Evolutionary conservation across 2,797 vertebrate species (phyloP), one percentile per base, ranked within the genome.

Genomic region (Lagodon rhomboides): DNA sequence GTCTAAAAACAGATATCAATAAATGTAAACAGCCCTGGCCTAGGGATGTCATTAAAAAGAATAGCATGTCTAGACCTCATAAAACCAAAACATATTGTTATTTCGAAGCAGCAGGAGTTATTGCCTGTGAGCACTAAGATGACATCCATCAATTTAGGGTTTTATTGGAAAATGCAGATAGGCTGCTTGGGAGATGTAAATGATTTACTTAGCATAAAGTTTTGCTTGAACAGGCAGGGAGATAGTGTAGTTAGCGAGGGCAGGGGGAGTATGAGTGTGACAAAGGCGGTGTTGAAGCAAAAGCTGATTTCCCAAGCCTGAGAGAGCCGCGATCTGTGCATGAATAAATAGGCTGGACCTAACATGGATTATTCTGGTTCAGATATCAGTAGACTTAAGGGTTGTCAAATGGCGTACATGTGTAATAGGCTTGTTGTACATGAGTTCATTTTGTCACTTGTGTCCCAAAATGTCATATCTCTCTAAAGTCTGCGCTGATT

Each of bases 121-220:
- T 93, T 92, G 92, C 92, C 92, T 91, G 82, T 89, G 90, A 93
- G 92, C 91, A 86, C 89, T 79, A 90, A 91, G 90, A 92, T 93
- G 95, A 93, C 95, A 94, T 95, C 92, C 95, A 95, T 95, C 94
- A 95, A 94, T 95, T 96, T 93, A 82, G 83, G 89, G 86, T 90
- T 95, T 95, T 93, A 93, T 95, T 94, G 91, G 85, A 89, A 94
- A 93, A 95, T 95, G 92, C 93, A 94, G 93, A 95, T 95, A 74
- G 92, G 92, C 88, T 93, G 89, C 90, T 85, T 84, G 85, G 92
- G 91, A 94, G 91, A 91, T 92, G 94, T 94, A 94, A 95, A 95
- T 94, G 89, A 93, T 92, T 93, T 94, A 94, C 94, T 95, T 92
- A 92, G 94, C 94, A 95, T 94, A 94, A 94, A 92, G 90, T 93